Conservation (phyloP, 2,888 invertebrate genomes). For the Spodoptera exigua region DNA sequence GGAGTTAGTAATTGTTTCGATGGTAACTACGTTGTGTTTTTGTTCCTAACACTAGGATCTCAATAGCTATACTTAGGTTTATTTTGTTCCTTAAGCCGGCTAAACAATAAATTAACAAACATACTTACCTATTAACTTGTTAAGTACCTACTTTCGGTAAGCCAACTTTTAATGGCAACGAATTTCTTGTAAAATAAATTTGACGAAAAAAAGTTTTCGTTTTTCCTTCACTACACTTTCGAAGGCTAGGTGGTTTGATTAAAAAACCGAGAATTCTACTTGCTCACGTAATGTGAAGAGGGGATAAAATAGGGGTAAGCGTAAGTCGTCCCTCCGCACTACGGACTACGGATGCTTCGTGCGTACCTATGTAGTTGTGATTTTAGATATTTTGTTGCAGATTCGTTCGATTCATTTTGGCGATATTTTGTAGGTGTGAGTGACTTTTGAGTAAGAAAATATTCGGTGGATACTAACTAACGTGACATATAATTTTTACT, state of each 20-base stretch:
- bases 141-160: background rate
- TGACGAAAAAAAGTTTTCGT: background rate
- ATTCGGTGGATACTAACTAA: too few species aligned
- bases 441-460: too few species aligned
- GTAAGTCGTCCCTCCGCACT: conserved; percentile 24
- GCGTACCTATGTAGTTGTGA: conserved; percentile 22
- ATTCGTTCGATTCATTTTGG: too few species aligned
- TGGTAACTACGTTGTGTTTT: conserved; percentile 22
- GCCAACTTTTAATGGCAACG: background rate
- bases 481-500: too few species aligned
- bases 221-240: conserved; percentile 15
- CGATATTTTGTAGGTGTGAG: too few species aligned
- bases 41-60: conserved; percentile 9
- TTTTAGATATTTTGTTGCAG: conserved; percentile 31
- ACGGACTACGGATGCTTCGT: conserved; percentile 13
- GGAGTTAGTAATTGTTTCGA: conserved; percentile 47
- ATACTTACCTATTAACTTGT: background rate
- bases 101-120: too few species aligned
- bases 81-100: too few species aligned
- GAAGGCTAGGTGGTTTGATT: conserved; percentile 28
- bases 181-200: background rate
- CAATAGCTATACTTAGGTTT: too few species aligned
- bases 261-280: conserved; percentile 36
- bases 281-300: conserved; percentile 38
- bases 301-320: conserved; percentile 43